phyloP scores from a whole-genome alignment of 2,888 invertebrate species.

The Phaonia tiefii region DNA sequence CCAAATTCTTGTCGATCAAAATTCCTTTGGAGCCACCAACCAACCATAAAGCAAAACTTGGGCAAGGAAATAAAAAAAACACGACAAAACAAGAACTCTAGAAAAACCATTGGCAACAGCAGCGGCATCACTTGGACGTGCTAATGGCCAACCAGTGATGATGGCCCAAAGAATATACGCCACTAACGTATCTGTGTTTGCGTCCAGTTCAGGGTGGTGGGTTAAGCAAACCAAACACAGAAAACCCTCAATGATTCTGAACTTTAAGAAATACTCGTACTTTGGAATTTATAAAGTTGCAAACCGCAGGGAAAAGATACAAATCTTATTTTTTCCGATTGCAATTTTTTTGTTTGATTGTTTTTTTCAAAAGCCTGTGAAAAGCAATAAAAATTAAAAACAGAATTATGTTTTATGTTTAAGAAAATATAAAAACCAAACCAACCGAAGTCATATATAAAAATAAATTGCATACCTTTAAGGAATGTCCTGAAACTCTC shows the following conservation, averaged over 20 bases:
- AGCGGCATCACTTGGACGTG: slow-evolving; percentile 46
- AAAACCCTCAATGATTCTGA: slow-evolving; percentile 12
- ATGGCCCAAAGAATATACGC: not conserved
- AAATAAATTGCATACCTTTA: slow-evolving; percentile 27
- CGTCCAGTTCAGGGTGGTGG: slow-evolving; percentile 1
- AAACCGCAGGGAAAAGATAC: slow-evolving; percentile 23
- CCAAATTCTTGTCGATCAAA: slow-evolving; percentile 81
- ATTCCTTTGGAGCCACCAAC: slow-evolving; percentile 77
- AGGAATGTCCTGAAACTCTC: not conserved
- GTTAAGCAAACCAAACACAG: slow-evolving; percentile 53
- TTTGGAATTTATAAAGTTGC: slow-evolving; percentile 64
- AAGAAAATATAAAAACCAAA: slow-evolving; percentile 17
- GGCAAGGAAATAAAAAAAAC: slow-evolving; percentile 4
- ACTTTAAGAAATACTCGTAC: slow-evolving; percentile 59
- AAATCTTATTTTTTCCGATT: slow-evolving; percentile 39
- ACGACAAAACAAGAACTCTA: not conserved
- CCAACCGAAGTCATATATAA: not conserved
- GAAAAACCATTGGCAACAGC: slow-evolving; percentile 2
- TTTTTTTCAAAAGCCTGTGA: not conserved
- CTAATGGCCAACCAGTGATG: slow-evolving; percentile 49
- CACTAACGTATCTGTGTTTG: not conserved
- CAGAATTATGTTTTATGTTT: slow-evolving; percentile 11
- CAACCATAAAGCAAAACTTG: slow-evolving; percentile 21
- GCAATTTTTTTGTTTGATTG: not conserved
- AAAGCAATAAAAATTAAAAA: slow-evolving; percentile 19